Percentiles rank a stretch among this genome's conserved stretches.
phyloP scores from a whole-genome alignment of 2,113 vertebrate species.

The Cinclus mexicanus region DNA sequence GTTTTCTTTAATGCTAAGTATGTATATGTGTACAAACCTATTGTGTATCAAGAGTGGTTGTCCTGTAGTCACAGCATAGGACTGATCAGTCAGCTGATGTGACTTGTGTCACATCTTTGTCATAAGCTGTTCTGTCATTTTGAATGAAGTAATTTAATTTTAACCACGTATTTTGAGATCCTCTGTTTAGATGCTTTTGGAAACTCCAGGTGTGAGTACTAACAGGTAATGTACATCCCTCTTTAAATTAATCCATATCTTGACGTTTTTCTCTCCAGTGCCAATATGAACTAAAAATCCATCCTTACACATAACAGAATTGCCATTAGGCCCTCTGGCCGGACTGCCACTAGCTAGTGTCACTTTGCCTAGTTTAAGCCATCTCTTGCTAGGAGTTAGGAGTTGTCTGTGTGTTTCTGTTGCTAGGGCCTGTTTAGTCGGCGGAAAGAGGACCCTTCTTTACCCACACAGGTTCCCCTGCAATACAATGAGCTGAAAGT shows the following conservation, averaged over 20 bases:
- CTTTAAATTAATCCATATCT: conserved; percentile 21
- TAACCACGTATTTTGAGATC: conserved; percentile 49
- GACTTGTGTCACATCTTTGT: background rate
- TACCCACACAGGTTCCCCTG: conserved; percentile 92
- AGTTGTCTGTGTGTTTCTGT: conserved; percentile 85
- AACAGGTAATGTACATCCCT: conserved; percentile 17
- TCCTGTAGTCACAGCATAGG: background rate
- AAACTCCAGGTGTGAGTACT: conserved; percentile 24
- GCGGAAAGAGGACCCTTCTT: conserved; percentile 93
- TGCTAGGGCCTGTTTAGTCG: conserved; percentile 97
- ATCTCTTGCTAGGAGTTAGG: conserved; percentile 82
- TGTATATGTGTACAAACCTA: background rate
- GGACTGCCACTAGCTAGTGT: conserved; percentile 59
- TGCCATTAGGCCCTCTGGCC: conserved; percentile 72
- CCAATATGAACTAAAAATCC: conserved; percentile 65
- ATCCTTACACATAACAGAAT: conserved; percentile 35
- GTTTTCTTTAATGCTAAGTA: background rate
- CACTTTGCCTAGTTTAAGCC: conserved; percentile 71
- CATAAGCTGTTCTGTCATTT: conserved; percentile 17
- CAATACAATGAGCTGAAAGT: conserved; percentile 98
- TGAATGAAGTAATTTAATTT: conserved; percentile 18
- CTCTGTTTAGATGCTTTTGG: conserved; percentile 63
- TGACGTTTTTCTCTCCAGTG: conserved; percentile 55
- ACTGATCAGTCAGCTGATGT: background rate
- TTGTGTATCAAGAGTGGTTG: background rate